phyloP scores from a whole-genome alignment of 2,888 invertebrate species.

The Drosophila lutescens region DNA sequence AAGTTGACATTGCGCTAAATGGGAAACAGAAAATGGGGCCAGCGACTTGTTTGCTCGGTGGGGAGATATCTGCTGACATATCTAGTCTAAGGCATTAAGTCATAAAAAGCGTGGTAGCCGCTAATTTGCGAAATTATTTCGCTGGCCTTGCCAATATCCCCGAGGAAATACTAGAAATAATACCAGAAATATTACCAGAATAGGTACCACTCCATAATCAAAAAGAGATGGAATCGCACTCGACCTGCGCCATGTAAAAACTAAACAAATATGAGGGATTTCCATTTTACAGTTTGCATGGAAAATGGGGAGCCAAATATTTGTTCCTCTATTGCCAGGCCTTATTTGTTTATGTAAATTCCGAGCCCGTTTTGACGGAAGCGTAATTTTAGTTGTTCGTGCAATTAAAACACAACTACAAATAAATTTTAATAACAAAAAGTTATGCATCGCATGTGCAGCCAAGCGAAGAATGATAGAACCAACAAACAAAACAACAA shows the following conservation, averaged over 20 bases:
- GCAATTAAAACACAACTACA: slow-evolving; percentile 28
- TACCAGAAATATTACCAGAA: no score
- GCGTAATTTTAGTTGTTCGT: slow-evolving; percentile 27
- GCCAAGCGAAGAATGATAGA: not conserved
- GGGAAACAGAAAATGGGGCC: slow-evolving; percentile 51
- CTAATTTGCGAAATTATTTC: slow-evolving; percentile 59
- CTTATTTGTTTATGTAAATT: slow-evolving; percentile 62
- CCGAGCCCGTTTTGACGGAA: slow-evolving; percentile 10
- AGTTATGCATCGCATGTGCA: not conserved
- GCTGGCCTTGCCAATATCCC: not conserved
- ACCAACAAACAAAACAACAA: not conserved
- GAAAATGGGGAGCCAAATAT: slow-evolving; percentile 37
- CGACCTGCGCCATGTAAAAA: slow-evolving; percentile 33
- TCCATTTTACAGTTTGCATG: slow-evolving; percentile 46
- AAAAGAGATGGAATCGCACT: slow-evolving; percentile 13
- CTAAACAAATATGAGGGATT: slow-evolving; percentile 49
- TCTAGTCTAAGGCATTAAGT: slow-evolving; percentile 64
- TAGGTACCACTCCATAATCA: not conserved
- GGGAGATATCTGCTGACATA: slow-evolving; percentile 30
- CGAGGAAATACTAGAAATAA: no score
- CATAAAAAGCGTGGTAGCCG: slow-evolving; percentile 67
- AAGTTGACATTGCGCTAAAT: slow-evolving; percentile 76
- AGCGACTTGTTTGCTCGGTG: slow-evolving; percentile 16
- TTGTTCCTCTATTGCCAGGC: slow-evolving; percentile 19
- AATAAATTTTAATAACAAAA: slow-evolving; percentile 14